A percentile compares a stretch with the other conserved stretches of the same genome.
phyloP scores from a whole-genome alignment of 1,140 invertebrate species.

The Archivesica marissinica region DNA sequence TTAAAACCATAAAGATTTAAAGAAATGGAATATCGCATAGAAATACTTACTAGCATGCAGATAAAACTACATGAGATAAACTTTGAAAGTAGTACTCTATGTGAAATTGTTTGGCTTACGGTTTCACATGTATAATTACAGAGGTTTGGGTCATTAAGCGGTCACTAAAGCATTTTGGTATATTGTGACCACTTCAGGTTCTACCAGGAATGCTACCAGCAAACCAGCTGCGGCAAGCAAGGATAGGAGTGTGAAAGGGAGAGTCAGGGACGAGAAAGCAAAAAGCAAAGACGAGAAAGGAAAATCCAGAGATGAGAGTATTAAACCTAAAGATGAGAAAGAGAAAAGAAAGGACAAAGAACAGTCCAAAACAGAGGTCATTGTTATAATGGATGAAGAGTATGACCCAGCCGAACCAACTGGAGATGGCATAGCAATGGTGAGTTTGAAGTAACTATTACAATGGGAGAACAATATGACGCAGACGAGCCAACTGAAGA shows the following conservation, averaged over 20 bases:
- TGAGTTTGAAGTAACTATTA: no score
- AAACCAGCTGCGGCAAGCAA: neutral
- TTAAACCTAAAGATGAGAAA: neutral
- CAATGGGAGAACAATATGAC: no score
- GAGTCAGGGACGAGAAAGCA: neutral
- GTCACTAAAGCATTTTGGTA: neutral
- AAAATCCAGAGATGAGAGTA: neutral
- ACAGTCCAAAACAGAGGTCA: neutral
- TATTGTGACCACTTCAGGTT: neutral
- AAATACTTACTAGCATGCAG: no score
- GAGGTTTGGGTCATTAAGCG: no score
- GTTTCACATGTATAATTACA: no score
- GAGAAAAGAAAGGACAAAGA: neutral
- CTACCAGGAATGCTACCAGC: neutral
- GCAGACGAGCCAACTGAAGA: no score
- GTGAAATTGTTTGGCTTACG: no score
- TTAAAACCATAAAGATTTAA: no score
- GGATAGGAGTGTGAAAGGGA: neutral
- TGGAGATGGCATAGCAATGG: conserved; percentile 16
- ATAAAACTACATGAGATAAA: no score
- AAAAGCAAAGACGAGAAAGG: neutral
- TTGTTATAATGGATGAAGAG: conserved; percentile 12
- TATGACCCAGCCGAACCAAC: conserved; percentile 59
- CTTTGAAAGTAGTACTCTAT: no score
- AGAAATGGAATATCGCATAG: no score